Percentiles rank a stretch among this genome's conserved stretches.
Evolutionary conservation across 1,140 invertebrate genomes (phyloP).

Genomic region (Protaetia brevitarsis): DNA sequence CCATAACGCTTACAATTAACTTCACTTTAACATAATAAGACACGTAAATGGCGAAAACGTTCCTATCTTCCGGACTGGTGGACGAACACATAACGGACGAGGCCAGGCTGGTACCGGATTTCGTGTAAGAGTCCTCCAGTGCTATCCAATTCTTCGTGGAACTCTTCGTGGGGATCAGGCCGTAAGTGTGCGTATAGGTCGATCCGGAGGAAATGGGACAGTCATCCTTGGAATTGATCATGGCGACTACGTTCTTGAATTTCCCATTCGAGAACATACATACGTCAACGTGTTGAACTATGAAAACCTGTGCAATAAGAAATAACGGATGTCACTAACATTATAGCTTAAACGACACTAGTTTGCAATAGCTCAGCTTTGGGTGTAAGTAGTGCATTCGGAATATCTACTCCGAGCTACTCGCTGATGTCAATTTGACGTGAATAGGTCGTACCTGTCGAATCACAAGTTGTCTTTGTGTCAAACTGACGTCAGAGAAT

Average conservation of each 20-base stretch:
- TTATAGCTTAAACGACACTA: too few species aligned
- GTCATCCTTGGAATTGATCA: slow-evolving; percentile 69
- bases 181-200: slow-evolving; percentile 61
- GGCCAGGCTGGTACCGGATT: slow-evolving; percentile 64
- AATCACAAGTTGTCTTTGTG: too few species aligned
- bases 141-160: slow-evolving; percentile 81
- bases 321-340: too few species aligned
- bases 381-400: too few species aligned
- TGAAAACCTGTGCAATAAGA: slow-evolving; percentile 62
- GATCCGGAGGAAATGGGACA: slow-evolving; percentile 64
- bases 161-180: slow-evolving; percentile 67
- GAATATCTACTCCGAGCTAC: too few species aligned
- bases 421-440: too few species aligned
- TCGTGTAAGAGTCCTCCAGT: slow-evolving; percentile 71
- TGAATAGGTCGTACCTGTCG: too few species aligned
- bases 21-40: slow-evolving; percentile 88
- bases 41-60: slow-evolving; percentile 86
- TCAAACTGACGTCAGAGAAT: too few species aligned
- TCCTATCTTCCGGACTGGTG: slow-evolving; percentile 65
- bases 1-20: slow-evolving; percentile 72
- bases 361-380: too few species aligned
- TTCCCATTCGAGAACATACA: slow-evolving; percentile 99
- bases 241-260: slow-evolving; percentile 96
- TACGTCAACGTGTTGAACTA: slow-evolving; percentile 96
- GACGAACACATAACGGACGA: slow-evolving; percentile 63